These are phyloP conservation scores for Dolomedes plantarius DNA, from an alignment of 2,888 invertebrate species.

Conservation along the genomic window DNA sequence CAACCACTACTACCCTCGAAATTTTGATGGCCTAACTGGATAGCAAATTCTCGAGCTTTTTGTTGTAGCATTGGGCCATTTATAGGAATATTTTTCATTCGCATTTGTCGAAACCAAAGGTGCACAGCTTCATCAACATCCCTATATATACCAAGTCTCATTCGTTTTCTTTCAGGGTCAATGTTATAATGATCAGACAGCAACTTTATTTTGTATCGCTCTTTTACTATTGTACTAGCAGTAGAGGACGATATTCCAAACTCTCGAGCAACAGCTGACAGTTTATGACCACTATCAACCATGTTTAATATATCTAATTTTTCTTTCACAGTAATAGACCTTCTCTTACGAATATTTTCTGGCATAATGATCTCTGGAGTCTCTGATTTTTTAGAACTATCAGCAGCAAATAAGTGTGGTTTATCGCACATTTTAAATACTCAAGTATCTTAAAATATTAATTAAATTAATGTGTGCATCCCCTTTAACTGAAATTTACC, in stretches of 20 bases:
- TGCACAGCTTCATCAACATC: slow-evolving; percentile 33
- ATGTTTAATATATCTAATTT: slow-evolving; percentile 18
- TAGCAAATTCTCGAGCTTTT: slow-evolving; percentile 35
- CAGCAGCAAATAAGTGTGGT: slow-evolving; percentile 1
- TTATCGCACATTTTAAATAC: not conserved
- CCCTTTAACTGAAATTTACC: too few species aligned
- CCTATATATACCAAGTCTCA: slow-evolving; percentile 17
- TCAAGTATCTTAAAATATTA: too few species aligned
- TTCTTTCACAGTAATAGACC: slow-evolving; percentile 19
- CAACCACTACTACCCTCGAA: slow-evolving; percentile 44
- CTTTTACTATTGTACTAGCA: slow-evolving; percentile 23
- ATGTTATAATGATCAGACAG: slow-evolving; percentile 21
- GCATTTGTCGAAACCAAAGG: slow-evolving; percentile 26
- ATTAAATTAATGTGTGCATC: too few species aligned
- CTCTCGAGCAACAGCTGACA: slow-evolving; percentile 29
- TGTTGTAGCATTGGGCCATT: slow-evolving; percentile 38
- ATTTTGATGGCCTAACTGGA: slow-evolving; percentile 15
- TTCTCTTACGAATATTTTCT: slow-evolving; percentile 18
- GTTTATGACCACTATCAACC: slow-evolving; percentile 3
- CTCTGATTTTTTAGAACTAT: not conserved
- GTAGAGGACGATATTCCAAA: slow-evolving; percentile 32
- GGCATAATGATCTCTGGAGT: not conserved
- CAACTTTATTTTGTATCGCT: slow-evolving; percentile 19
- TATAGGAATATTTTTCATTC: slow-evolving; percentile 16
- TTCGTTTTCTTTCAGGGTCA: slow-evolving; percentile 1